Percentiles rank a stretch among this genome's conserved stretches.
phyloP scores from a whole-genome alignment of 2,797 vertebrate species.

The Sarcophilus harrisii region DNA sequence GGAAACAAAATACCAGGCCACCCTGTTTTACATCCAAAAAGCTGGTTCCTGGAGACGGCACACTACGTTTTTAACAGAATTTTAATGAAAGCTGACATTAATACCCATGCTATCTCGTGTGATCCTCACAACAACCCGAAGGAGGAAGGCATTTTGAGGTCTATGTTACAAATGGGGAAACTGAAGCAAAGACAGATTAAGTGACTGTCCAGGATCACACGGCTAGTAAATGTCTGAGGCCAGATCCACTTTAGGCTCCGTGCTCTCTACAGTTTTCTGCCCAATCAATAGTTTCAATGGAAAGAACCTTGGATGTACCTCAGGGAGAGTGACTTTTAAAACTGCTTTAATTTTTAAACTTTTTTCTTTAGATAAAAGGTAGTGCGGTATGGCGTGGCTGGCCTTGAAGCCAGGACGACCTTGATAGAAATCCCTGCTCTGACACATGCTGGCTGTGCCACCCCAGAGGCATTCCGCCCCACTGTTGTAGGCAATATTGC shows the following conservation, averaged over 20 bases:
- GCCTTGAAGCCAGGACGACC: background rate
- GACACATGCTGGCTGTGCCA: background rate
- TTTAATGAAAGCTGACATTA: background rate
- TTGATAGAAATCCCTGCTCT: background rate
- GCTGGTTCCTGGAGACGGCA: background rate
- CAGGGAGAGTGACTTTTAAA: conserved; percentile 47
- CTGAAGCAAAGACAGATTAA: background rate
- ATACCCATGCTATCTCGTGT: background rate
- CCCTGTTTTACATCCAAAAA: conserved; percentile 44
- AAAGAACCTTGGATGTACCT: conserved; percentile 25
- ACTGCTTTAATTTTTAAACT: background rate
- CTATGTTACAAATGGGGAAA: background rate
- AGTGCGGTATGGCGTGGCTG: conserved; percentile 10
- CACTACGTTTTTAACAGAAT: background rate
- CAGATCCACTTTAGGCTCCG: background rate
- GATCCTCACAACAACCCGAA: background rate
- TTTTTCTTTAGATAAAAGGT: conserved; percentile 20
- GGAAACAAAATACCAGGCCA: conserved; percentile 70
- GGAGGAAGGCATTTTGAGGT: background rate
- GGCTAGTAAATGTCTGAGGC: background rate
- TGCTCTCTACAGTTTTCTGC: background rate
- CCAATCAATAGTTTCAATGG: background rate
- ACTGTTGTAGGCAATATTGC: background rate
- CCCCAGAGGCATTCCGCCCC: background rate
- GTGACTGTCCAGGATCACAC: background rate